Evolutionary conservation across 2,888 invertebrate species (phyloP), one percentile per base, ranked within the genome.

Genomic region (Folsomia manolachei): DNA sequence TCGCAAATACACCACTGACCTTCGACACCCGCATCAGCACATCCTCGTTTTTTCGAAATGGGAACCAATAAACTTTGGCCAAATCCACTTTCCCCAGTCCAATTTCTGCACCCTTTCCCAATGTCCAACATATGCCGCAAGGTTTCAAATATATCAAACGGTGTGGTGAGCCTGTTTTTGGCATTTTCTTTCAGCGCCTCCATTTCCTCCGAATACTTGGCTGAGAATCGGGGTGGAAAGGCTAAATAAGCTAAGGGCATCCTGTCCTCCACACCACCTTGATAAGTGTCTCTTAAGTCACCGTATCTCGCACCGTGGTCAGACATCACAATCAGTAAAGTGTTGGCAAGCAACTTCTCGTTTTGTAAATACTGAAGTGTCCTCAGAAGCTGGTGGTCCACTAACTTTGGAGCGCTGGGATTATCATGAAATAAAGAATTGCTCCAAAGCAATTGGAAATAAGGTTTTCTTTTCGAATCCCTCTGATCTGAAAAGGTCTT

Each of bases 251-350:
- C 86, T 76, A 94, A 89, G 0, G 97, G 96, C 71, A 95, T 86
- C 64, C 95, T 88, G 83, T 94, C 95, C 83, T 96, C 96, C 82
- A 95, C 87, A 82, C 83, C 82, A 0, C 85, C 86, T 63, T 95
- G 93, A 83, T 91, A 93, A 0, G 95, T 95, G 79, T 87, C 86
- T 19, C 95, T 87, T 79, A 94, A 93, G 4, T 87, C 87, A 1
- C 95, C 95, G 90, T 92, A 95, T 75, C 95, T 86, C 71, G 94
- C 89, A 0, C 96, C 96, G 82, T 96, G 96, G 18, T 71, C 71
- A 52, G 66, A 66, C 26, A 67, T 24, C 63, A 87, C 83, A 11
- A 93, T 83, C 68, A 94, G 66, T 81, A 89, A 86, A 0, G 92
- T 92, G 24, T 88, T 86, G 68, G 91, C 88, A 70, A 93, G 84